Base-by-base conservation (phyloP, 1,140 invertebrate genomes). In the Octopus bimaculoides region DNA sequence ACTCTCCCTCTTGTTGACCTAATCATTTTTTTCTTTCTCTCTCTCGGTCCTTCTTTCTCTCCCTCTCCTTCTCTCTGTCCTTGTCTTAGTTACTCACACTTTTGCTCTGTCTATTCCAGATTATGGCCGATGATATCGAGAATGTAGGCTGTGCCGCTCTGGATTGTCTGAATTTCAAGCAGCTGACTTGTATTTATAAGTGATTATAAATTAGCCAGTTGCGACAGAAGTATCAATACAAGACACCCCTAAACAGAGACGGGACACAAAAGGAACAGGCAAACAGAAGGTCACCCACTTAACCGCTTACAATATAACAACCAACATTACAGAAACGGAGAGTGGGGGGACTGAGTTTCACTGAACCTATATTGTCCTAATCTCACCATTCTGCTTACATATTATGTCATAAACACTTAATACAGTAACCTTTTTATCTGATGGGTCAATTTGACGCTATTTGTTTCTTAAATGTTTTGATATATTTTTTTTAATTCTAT, bases 161-260 rank as follows among this genome's bases (percentile, higher is more conserved):
- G 54, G 52, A 73, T 20, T 82, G 81, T 55, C 79, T 77, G 8
- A 20, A 61, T 53, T 73, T 77, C 41, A 77, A 79, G 66, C 81
- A 82, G 53, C 77, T 82, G 3, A 82, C 81, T 12, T 82, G 81
- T 52, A 77, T 82, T 54, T 82, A 82, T 75, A 79, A 78, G 55
- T 80, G 66, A 71, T 71, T 5, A 71, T 5, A 71, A 6, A 8
- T 12, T 20, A 71, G 7, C 5, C 6, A 14, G 26, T 71, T 71
- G 26, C 14, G 26, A 41, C 26, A 41, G 26, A 41, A 41, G 26
- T 41, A 41, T 41, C 26, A 41, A 12, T 71, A 12, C 66, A 8
- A 71, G 66, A 71, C 66, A 20, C 14, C 14, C 26, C 66, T 71
- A 61, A 17, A 61, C 56, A 61, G 9, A 61, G 17, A 12, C 9